These are phyloP conservation scores for Epinotia bilunana DNA, from an alignment of 2,888 invertebrate species.

Conservation along the genomic window DNA sequence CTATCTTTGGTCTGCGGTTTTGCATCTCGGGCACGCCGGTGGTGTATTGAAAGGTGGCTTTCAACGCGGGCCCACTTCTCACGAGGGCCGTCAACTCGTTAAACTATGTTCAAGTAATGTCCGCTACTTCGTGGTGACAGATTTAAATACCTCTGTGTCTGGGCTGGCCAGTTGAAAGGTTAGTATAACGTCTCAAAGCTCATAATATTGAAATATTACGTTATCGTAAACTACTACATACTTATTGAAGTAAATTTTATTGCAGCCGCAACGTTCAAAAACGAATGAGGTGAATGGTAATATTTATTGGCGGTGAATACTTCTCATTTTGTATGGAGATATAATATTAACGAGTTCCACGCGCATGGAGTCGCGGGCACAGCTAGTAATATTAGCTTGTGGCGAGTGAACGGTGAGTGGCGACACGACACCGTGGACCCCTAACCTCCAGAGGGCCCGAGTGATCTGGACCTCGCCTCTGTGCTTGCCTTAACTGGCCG, in stretches of 20 bases:
- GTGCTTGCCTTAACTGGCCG: too few relatives aligned
- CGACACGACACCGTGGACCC: too few relatives aligned
- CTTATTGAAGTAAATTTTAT: background rate
- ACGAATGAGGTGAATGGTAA: background rate
- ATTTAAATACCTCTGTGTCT: conserved; percentile 18
- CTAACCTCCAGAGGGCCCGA: too few relatives aligned
- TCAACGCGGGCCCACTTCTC: conserved; percentile 50
- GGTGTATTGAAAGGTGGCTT: conserved; percentile 66
- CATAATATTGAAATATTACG: background rate
- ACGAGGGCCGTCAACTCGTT: conserved; percentile 25
- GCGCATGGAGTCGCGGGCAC: too few relatives aligned
- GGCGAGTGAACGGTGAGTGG: too few relatives aligned
- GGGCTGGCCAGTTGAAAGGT: background rate
- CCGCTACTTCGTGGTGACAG: conserved; percentile 8
- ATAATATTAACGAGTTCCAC: too few relatives aligned
- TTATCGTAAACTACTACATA: background rate
- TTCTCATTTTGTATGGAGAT: background rate
- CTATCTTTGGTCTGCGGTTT: conserved; percentile 76
- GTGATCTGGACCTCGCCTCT: too few relatives aligned
- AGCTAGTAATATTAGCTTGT: too few relatives aligned
- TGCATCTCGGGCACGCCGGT: conserved; percentile 77
- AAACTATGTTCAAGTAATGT: conserved; percentile 28
- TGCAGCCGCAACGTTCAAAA: background rate
- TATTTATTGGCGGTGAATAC: background rate
- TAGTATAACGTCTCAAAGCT: background rate